Percentiles rank a stretch among this genome's conserved stretches.
Evolutionary conservation across 2,888 invertebrate genomes (phyloP).

Genomic region (Eristalis pertinax): DNA sequence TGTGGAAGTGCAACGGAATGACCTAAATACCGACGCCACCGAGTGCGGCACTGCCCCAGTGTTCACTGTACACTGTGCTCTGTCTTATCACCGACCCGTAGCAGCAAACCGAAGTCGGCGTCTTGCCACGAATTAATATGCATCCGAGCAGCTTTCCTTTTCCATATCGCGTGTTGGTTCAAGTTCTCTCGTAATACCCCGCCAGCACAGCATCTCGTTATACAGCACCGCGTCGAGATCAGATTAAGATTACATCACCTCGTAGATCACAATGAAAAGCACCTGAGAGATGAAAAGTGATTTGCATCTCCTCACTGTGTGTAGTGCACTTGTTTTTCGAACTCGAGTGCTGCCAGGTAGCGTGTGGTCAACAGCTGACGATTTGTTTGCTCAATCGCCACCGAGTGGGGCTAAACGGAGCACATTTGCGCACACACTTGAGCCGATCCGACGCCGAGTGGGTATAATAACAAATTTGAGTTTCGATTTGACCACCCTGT

Average conservation of each 20-base stretch:
- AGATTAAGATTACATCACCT: conserved; percentile 63
- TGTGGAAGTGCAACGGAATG: conserved; percentile 49
- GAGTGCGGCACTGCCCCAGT: conserved; percentile 49
- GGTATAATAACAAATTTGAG: neutral
- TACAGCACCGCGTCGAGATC: conserved; percentile 49
- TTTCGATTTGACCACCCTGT: neutral
- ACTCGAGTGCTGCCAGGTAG: conserved; percentile 12
- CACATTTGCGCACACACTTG: neutral
- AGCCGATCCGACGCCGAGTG: neutral
- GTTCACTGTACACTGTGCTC: conserved; percentile 2
- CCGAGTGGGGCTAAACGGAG: neutral
- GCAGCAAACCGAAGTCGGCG: conserved; percentile 8
- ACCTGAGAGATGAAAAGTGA: conserved; percentile 31
- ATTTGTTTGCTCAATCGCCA: conserved; percentile 13
- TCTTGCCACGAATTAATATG: conserved; percentile 56
- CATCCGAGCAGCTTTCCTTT: conserved; percentile 55
- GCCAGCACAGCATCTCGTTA: conserved; percentile 51
- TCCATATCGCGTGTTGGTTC: conserved; percentile 34
- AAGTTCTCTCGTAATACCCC: conserved; percentile 51
- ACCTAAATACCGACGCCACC: conserved; percentile 58
- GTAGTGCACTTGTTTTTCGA: conserved; percentile 7
- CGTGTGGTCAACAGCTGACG: conserved; percentile 27
- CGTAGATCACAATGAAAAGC: conserved; percentile 42
- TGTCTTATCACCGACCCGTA: neutral
- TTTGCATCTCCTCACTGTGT: conserved; percentile 27